Base-by-base conservation (phyloP, 2,888 invertebrate genomes). In the Anarsia innoxiella region DNA sequence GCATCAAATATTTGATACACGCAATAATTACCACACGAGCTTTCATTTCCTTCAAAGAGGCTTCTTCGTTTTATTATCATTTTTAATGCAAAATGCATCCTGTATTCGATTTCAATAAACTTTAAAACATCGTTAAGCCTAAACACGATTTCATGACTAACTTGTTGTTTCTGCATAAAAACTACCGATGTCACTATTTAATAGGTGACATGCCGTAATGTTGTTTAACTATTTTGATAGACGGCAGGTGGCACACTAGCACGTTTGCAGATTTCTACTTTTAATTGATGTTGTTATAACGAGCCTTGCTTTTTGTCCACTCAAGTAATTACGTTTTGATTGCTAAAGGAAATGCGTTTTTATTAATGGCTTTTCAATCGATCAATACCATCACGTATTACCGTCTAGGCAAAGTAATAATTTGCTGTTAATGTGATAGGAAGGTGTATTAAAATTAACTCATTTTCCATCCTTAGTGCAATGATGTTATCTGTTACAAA, bases 181-280 rank as follows among this genome's bases (percentile, higher is more conserved):
- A 47, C 39, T 43, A 26, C 19, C 28, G 34, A 46, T 48, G 53
- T 45, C 41, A 49, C 44, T 48, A 44, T 49, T 56, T 56, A 59
- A 62, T 62, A 52, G 45, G 43, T 49, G 49, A 53, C 51, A 40
- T n/a, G n/a, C 39, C 36, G 51, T 51, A 47, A 63, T 58, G 62
- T 52, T 26, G 57, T 49, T 45, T 54, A 44, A 27, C 51, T 56
- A 51, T 63, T 53, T 52, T 47, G 41, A 56, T 53, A 49, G 40
- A 38, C 38, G 41, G 48, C 69, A 66, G 71, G 56, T 69, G 68
- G 41, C 44, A 46, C 36, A 31, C 9, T 35, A 40, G 52, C 54
- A 53, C 61, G 67, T 64, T 44, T 57, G 44, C 16, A 49, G 46
- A 40, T 40, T 40, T 33, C 48, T 46, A 53, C 48, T 54, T 55